A percentile compares a stretch with the other conserved stretches of the same genome.
phyloP scores from a whole-genome alignment of 2,797 vertebrate species.

The Melanotaenia trifasciata region DNA sequence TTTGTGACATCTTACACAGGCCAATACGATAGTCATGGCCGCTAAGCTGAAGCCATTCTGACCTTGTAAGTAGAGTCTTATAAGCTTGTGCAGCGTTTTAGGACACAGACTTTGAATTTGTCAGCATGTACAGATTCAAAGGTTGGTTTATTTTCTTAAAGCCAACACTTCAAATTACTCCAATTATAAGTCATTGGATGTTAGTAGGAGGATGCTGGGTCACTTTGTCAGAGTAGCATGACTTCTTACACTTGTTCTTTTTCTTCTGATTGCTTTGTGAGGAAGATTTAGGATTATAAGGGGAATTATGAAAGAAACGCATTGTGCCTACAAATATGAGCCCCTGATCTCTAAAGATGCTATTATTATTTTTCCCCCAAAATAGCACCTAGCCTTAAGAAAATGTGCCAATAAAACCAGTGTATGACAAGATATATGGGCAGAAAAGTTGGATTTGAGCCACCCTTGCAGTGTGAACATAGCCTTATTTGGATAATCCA shows the following conservation, averaged over 20 bases:
- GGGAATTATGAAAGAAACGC: neutral
- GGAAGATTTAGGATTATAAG: neutral
- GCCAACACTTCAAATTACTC: neutral
- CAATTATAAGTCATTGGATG: neutral
- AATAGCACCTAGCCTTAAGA: neutral
- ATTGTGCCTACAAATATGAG: neutral
- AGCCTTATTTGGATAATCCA: neutral
- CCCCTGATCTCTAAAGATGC: neutral
- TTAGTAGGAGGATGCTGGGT: neutral
- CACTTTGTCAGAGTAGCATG: neutral
- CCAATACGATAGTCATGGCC: neutral
- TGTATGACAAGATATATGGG: neutral
- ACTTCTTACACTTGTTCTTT: neutral
- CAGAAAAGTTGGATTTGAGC: neutral
- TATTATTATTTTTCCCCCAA: neutral
- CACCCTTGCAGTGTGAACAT: neutral
- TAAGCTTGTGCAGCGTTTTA: neutral
- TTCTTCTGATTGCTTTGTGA: neutral
- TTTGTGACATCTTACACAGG: neutral
- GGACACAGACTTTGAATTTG: neutral
- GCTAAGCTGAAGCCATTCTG: neutral
- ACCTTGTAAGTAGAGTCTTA: neutral
- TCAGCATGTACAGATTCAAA: neutral
- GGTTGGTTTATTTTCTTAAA: neutral
- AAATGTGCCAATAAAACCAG: neutral